Percentiles rank a stretch among this genome's conserved stretches.
phyloP scores from a whole-genome alignment of 1,140 invertebrate species.

The Sycophila sp. region DNA sequence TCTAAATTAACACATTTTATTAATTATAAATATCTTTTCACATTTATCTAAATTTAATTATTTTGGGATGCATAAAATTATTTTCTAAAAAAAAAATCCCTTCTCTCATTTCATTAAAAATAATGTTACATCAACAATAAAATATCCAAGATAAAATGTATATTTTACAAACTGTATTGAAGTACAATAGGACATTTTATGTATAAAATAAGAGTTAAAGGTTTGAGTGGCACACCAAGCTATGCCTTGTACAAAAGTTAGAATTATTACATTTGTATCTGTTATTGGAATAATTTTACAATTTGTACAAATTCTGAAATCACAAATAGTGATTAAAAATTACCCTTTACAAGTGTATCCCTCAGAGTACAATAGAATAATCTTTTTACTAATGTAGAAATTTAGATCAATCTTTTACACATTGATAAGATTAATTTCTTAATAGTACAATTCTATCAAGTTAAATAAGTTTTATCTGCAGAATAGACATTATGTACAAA shows the following conservation, averaged over 20 bases:
- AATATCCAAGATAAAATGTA: too few species aligned
- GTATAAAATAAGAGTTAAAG: background rate
- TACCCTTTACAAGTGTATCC: too few species aligned
- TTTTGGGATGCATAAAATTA: background rate
- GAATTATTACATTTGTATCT: background rate
- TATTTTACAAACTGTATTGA: background rate
- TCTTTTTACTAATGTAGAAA: background rate
- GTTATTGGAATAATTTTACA: conserved; percentile 4
- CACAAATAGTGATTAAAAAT: conserved; percentile 24
- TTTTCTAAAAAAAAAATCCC: background rate
- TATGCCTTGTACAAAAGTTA: background rate
- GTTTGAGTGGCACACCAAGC: background rate
- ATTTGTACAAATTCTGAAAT: conserved; percentile 6
- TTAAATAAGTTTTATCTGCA: background rate
- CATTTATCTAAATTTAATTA: background rate
- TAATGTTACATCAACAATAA: too few species aligned
- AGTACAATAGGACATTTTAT: background rate
- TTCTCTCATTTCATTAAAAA: too few species aligned
- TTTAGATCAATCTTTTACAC: background rate
- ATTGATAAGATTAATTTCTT: background rate
- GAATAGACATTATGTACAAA: conserved; percentile 27
- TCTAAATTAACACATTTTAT: conserved; percentile 33
- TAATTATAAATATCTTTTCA: conserved; percentile 3
- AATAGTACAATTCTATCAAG: background rate
- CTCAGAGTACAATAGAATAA: conserved; percentile 1